Evolutionary conservation across 2,797 vertebrate species (phyloP), one percentile per base, ranked within the genome.

Genomic region (Channallabes apus): DNA sequence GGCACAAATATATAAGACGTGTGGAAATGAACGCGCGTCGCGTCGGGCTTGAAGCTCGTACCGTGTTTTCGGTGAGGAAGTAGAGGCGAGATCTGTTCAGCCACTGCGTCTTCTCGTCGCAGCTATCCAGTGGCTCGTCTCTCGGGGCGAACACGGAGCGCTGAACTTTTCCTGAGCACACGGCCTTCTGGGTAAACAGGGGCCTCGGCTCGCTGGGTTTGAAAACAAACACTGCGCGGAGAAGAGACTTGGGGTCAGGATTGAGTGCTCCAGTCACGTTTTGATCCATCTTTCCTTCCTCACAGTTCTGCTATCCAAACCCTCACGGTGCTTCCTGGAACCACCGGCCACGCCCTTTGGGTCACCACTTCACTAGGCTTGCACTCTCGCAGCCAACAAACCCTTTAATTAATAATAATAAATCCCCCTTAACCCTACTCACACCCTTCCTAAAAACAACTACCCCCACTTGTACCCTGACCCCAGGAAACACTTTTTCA

Each of bases 161-260:
- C 8, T 90, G 93, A 84, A 99, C 96, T 85, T 84, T 92, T 78
- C 95, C 96, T 0, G 91, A 92, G 88, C 96, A 98, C 90, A 98
- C 89, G 29, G 94, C 94, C 89, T 95, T 97, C n/a, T 96, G 96
- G 93, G 97, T 95, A 90, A 95, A 98, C 86, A 97, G n/a, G 0
- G 98, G 98, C 51, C 93, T 92, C 5, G 97, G 96, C 91, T 98
- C 95, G 11, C 91, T 96, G 89, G 98, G 98, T 89, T 95, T 97
- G 89, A 99, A 99, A 84, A 99, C 95, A 91, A 98, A 98, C 92
- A 99, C 98, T 99, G 93, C 32, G 46, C 72, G 71, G 46, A 80
- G 59, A 77, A 38, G 46, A 75, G 65, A 85, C 24, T 35, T 56
- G 0, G 24, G 20, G 54, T 82, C 75, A 83, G 76, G 35, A 69